phyloP scores from a whole-genome alignment of 2,113 vertebrate genomes.

The Sprattus sprattus region DNA sequence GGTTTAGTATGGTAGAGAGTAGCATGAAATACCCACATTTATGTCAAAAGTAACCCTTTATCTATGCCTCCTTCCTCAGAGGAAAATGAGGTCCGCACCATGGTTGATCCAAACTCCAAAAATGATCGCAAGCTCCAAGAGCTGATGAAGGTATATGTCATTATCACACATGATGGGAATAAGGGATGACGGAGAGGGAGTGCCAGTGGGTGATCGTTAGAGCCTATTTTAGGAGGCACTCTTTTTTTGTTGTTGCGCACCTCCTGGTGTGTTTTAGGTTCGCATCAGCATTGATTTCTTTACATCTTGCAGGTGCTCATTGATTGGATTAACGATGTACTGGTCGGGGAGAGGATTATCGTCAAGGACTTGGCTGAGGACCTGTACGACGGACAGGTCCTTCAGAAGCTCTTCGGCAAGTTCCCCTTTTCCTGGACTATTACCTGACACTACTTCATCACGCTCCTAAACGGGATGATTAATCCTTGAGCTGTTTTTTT shows the following conservation, averaged over 20 bases:
- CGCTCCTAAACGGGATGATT: not conserved
- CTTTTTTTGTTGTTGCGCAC: not conserved
- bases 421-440: not conserved
- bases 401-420: conserved; percentile 95
- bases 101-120: conserved; percentile 93
- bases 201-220: not conserved
- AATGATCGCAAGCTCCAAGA: conserved; percentile 90
- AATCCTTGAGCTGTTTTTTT: not conserved
- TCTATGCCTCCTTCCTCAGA: conserved; percentile 66
- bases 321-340: conserved; percentile 94
- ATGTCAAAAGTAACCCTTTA: not conserved
- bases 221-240: not conserved
- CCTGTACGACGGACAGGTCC: conserved; percentile 93
- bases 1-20: not conserved
- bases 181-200: not conserved
- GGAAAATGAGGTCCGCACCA: conserved; percentile 95
- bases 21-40: not conserved
- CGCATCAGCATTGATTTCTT: not conserved
- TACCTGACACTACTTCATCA: not conserved
- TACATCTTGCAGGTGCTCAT: conserved; percentile 79
- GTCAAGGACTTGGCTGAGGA: conserved; percentile 96
- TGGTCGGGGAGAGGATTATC: conserved; percentile 94
- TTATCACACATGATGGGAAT: not conserved
- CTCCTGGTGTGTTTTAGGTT: not conserved
- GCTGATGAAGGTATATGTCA: conserved; percentile 80